Percentiles rank a stretch among this genome's conserved stretches.
Conservation (phyloP, 2,113 vertebrate genomes). For the Puffinus mauretanicus region DNA sequence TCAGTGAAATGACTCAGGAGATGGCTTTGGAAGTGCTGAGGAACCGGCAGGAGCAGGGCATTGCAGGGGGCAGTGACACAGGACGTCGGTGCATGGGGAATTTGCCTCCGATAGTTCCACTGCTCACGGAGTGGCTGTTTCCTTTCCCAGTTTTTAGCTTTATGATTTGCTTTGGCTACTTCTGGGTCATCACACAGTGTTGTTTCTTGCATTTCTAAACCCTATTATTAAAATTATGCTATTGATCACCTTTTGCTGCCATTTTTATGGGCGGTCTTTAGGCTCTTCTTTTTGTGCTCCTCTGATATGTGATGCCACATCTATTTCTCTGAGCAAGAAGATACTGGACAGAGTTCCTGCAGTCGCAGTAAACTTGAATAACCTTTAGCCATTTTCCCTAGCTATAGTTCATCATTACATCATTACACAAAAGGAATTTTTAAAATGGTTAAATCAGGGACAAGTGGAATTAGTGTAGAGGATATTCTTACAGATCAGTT, state of each 20-base stretch:
- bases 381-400: background rate
- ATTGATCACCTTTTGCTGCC: background rate
- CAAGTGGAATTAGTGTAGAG: background rate
- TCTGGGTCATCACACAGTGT: background rate
- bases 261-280: background rate
- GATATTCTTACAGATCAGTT: background rate
- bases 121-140: background rate
- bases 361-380: background rate
- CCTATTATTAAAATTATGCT: background rate
- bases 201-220: background rate
- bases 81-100: accelerated
- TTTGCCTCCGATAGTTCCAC: background rate
- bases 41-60: background rate
- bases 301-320: background rate
- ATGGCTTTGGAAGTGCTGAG: background rate
- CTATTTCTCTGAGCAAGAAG: background rate
- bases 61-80: background rate
- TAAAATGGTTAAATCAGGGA: background rate
- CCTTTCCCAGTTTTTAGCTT: background rate
- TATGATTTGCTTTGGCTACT: background rate
- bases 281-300: background rate
- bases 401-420: background rate
- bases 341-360: background rate
- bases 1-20: background rate
- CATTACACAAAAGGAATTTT: background rate